Base-by-base conservation (phyloP, 2,113 vertebrate genomes). In the Tonatia bakeri region DNA sequence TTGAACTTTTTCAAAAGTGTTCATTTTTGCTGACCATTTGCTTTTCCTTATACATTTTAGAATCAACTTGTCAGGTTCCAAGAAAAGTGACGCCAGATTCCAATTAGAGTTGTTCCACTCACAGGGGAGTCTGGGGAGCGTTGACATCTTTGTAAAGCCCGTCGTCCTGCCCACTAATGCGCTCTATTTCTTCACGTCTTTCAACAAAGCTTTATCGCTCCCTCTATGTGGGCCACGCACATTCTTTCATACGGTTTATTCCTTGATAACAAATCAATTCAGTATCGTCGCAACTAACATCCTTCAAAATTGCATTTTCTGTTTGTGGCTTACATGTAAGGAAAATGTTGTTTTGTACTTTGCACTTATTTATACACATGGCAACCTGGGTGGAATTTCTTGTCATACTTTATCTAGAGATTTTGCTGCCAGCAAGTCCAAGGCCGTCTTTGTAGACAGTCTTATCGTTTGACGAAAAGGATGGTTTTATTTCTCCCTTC, bases 311-410 rank as follows among this genome's bases (percentile, higher is more conserved):
- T 79, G 69, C 61, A 75, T 81, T 90, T 96, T 70, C 59, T 75
- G 13, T 86, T 70, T 64, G 90, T 64, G 50, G 83, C 75, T 65
- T 47, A 3, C 33, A 4, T 6, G 40, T 3, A 75, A 52, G 79
- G 64, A 70, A 91, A 89, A 94, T 84, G 95, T 92, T 80, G 31
- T 64, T 93, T 67, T 94, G 70, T 76, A 81, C 72, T 43, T 47
- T 84, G 43, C 72, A 54, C 36, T 59, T 20, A 20, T 52, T 54
- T 54, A 19, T 0, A 7, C 28, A 45, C 14, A 59, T 1, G 69
- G 64, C 70, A 59, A 65, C 47, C 22, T n/a, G n/a, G 28, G 16
- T 20, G 31, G 54, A 87, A 73, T 92, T 50, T 36, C 84, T 92
- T 38, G 5, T 24, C 69, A 38, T 6, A 77, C 69, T n/a, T 77